Percentiles rank a stretch among this genome's conserved stretches.
phyloP scores from a whole-genome alignment of 2,888 invertebrate genomes.

The Napeogenes sylphis region DNA sequence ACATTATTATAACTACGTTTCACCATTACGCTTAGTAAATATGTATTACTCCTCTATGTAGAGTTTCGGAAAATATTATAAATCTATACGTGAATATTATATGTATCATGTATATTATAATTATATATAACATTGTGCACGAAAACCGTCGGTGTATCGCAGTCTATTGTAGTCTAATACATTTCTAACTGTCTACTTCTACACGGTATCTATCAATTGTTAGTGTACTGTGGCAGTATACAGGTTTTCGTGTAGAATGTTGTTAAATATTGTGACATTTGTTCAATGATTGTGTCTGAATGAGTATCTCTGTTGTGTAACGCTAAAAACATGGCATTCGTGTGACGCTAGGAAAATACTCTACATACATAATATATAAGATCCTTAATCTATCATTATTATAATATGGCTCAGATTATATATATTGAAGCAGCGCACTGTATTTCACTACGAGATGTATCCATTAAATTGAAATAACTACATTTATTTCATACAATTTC shows the following conservation, averaged over 20 bases:
- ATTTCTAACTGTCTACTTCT: conserved; percentile 5
- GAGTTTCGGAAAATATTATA: conserved; percentile 73
- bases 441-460: conserved; percentile 4
- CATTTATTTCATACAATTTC: not conserved
- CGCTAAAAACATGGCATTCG: conserved; percentile 19
- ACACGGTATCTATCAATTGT: not conserved
- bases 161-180: not conserved
- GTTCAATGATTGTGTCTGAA: conserved; percentile 56
- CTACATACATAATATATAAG: conserved; percentile 36
- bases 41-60: conserved; percentile 69
- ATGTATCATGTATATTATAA: conserved; percentile 29
- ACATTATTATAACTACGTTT: conserved; percentile 47
- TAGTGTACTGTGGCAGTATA: conserved; percentile 4
- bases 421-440: conserved; percentile 21
- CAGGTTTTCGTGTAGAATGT: conserved; percentile 49
- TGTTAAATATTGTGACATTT: conserved; percentile 61
- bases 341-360: conserved; percentile 42
- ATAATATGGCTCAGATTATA: conserved; percentile 37
- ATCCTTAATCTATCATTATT: conserved; percentile 37
- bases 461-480: no score
- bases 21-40: conserved; percentile 60
- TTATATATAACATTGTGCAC: conserved; percentile 50
- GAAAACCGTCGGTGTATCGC: conserved; percentile 37
- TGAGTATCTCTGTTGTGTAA: conserved; percentile 65
- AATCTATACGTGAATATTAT: conserved; percentile 56